These are phyloP conservation scores for Pelodytes ibericus DNA, from an alignment of 2,797 vertebrate species.

Conservation along the genomic window DNA sequence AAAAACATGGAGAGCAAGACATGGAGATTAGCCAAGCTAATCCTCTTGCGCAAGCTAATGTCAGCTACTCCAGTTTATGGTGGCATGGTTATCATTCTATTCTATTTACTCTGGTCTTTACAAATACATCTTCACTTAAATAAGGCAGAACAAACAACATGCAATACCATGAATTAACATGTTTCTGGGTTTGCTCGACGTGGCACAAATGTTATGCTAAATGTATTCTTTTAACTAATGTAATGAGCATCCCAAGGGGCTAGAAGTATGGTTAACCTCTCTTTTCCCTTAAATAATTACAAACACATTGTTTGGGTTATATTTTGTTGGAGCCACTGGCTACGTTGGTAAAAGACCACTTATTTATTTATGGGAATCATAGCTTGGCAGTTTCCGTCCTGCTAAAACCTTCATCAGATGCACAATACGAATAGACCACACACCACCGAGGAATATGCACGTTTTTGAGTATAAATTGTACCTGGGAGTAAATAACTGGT, in stretches of 20 bases:
- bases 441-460: neutral
- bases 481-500: neutral
- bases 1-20: no score
- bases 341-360: neutral
- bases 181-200: no score
- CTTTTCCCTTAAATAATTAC: neutral
- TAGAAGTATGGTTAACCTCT: neutral
- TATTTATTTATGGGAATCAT: neutral
- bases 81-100: no score
- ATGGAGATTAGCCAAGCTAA: no score
- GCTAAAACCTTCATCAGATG: neutral
- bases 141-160: no score
- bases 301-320: neutral
- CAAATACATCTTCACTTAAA: no score
- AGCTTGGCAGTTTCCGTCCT: no score
- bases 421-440: neutral
- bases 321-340: neutral
- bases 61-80: no score
- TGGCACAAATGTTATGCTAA: no score
- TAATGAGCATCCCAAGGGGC: neutral
- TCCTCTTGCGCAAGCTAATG: no score
- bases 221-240: neutral
- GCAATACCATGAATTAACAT: no score
- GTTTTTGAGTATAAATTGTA: neutral
- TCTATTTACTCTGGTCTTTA: no score